Conservation (phyloP, 2,888 invertebrate genomes). For the Camponotus fellah region DNA sequence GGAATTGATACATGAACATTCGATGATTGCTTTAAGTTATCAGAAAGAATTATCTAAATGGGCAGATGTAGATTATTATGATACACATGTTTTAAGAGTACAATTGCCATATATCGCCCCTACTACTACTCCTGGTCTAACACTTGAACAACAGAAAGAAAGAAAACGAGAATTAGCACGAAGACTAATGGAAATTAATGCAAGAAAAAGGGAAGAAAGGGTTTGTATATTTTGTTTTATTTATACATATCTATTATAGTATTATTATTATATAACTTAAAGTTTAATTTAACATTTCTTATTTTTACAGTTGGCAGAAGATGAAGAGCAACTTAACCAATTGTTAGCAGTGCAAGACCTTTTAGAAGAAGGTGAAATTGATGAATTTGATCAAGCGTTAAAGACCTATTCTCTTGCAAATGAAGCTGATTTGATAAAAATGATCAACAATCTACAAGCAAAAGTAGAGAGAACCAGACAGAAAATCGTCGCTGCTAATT, state of each 20-base stretch:
- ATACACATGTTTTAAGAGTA: conserved; percentile 93
- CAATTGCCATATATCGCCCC: conserved; percentile 94
- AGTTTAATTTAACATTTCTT: not conserved
- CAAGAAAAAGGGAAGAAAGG: conserved; percentile 94
- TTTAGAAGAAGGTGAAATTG: conserved; percentile 91
- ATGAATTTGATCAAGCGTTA: conserved; percentile 91
- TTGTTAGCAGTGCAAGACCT: conserved; percentile 92
- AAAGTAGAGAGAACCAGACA: conserved; percentile 93
- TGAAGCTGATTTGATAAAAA: conserved; percentile 93
- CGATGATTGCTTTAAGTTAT: conserved; percentile 93
- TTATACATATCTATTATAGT: not conserved
- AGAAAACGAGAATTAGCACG: conserved; percentile 94
- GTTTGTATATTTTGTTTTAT: conserved; percentile 79
- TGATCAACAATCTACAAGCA: conserved; percentile 90
- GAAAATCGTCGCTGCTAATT: conserved; percentile 91
- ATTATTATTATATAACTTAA: not conserved
- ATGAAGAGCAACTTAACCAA: conserved; percentile 94
- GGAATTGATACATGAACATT: conserved; percentile 94
- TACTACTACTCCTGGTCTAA: conserved; percentile 89
- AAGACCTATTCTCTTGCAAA: conserved; percentile 92
- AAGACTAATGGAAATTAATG: conserved; percentile 95
- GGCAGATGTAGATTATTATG: conserved; percentile 94
- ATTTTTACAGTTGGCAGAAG: conserved; percentile 90
- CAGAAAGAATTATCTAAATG: conserved; percentile 93
- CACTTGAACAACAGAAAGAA: conserved; percentile 95